Conservation (phyloP, 2,113 vertebrate species). For the Bubo bubo region DNA sequence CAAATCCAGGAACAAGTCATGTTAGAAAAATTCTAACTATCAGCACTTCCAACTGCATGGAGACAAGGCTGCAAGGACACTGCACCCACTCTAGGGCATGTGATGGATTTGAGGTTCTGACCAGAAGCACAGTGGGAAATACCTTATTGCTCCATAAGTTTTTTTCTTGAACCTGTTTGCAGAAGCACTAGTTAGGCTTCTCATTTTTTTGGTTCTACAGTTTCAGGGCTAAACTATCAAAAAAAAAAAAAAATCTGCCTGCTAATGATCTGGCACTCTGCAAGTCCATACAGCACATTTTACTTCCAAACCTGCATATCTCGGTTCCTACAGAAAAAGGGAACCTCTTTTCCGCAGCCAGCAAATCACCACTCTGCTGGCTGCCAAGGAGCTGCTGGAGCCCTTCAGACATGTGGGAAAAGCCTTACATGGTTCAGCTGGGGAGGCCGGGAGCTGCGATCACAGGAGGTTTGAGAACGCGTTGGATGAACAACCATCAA, state of each 20-base stretch:
- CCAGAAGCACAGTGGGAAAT: neutral
- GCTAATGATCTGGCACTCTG: neutral
- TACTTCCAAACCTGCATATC: neutral
- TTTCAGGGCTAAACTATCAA: neutral
- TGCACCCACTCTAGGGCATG: neutral
- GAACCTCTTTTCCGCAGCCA: neutral
- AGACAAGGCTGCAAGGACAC: neutral
- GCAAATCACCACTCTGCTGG: neutral
- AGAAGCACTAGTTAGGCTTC: neutral
- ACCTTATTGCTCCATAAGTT: rapidly evolving
- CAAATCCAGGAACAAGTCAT: neutral
- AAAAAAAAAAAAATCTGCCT: neutral
- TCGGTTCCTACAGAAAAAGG: neutral
- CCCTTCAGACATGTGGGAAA: neutral
- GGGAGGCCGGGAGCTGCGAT: neutral
- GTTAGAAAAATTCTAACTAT: neutral
- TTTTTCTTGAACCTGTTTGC: neutral
- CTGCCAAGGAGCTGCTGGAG: neutral
- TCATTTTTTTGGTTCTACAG: neutral
- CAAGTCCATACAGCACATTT: neutral
- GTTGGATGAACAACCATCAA: neutral
- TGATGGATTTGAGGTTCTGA: neutral
- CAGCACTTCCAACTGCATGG: neutral
- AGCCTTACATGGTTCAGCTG: neutral
- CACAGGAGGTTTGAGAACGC: neutral